Percentiles rank a stretch among this genome's conserved stretches.
phyloP scores from a whole-genome alignment of 2,888 invertebrate genomes.

The Pterostichus madidus region DNA sequence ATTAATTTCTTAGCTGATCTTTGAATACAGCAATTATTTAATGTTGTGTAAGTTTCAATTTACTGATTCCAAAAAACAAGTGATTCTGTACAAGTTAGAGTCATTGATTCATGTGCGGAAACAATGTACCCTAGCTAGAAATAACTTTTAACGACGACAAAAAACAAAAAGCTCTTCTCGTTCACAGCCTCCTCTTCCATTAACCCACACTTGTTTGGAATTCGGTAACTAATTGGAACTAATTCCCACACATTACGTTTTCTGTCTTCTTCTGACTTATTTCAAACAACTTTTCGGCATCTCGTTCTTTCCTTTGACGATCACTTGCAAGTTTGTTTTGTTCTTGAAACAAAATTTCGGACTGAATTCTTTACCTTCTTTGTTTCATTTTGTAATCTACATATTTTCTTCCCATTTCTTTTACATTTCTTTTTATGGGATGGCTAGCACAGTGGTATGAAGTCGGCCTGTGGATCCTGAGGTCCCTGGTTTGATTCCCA shows the following conservation, averaged over 20 bases:
- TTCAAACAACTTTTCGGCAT: slow-evolving; percentile 15
- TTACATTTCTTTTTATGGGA: too few species aligned
- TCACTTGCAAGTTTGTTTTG: slow-evolving; percentile 16
- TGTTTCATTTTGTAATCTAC: neutral
- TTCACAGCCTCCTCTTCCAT: slow-evolving; percentile 16
- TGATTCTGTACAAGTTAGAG: neutral
- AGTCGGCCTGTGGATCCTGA: too few species aligned
- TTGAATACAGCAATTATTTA: too few species aligned
- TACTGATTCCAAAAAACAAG: too few species aligned
- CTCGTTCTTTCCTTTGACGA: neutral
- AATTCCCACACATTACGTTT: slow-evolving; percentile 42
- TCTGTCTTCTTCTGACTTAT: slow-evolving; percentile 7
- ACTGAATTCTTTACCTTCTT: neutral
- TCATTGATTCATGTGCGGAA: neutral
- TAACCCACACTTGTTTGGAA: slow-evolving; percentile 14
- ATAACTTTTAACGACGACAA: slow-evolving; percentile 8
- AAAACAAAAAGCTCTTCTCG: neutral
- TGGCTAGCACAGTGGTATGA: too few species aligned
- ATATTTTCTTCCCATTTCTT: neutral
- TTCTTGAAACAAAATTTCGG: neutral
- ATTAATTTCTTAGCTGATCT: too few species aligned
- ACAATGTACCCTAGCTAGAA: neutral
- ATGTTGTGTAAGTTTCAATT: too few species aligned
- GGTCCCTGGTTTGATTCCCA: too few species aligned
- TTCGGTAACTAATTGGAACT: slow-evolving; percentile 46